phyloP scores from a whole-genome alignment of 1,140 invertebrate species.

The Oreohelix idahoensis region DNA sequence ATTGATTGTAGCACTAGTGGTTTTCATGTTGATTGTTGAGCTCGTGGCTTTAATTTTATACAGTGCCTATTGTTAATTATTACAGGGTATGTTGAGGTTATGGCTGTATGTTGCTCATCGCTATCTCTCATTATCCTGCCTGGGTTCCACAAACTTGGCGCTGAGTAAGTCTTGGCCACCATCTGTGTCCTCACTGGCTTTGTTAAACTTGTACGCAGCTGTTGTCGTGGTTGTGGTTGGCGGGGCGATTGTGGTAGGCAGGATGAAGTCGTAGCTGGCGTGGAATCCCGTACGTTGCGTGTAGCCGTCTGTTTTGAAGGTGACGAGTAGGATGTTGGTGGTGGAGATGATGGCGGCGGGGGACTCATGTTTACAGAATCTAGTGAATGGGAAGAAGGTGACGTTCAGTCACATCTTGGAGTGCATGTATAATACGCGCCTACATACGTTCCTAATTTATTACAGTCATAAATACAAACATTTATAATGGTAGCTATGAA shows the following conservation, averaged over 20 bases:
- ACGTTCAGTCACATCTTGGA: too few relatives aligned
- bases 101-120: too few relatives aligned
- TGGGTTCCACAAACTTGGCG: slow-evolving; percentile 33
- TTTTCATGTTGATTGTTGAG: too few relatives aligned
- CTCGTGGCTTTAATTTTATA: too few relatives aligned
- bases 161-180: background rate
- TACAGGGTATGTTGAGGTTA: too few relatives aligned
- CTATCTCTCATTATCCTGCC: background rate
- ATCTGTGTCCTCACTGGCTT: background rate
- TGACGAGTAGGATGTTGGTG: slow-evolving; percentile 49
- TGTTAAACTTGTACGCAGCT: background rate
- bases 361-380: slow-evolving; percentile 50
- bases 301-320: slow-evolving; percentile 52
- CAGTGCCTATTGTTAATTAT: too few relatives aligned
- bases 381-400: slow-evolving; percentile 18
- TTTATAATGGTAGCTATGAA: too few relatives aligned
- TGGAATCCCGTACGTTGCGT: slow-evolving; percentile 59
- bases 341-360: slow-evolving; percentile 45
- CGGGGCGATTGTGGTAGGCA: slow-evolving; percentile 37
- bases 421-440: too few relatives aligned
- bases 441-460: too few relatives aligned
- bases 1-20: too few relatives aligned
- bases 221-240: slow-evolving; percentile 34
- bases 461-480: too few relatives aligned
- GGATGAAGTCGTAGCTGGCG: slow-evolving; percentile 57